A percentile compares a stretch with the other conserved stretches of the same genome.
Conservation (phyloP, 2,113 vertebrate species). For the Macquaria australasica region DNA sequence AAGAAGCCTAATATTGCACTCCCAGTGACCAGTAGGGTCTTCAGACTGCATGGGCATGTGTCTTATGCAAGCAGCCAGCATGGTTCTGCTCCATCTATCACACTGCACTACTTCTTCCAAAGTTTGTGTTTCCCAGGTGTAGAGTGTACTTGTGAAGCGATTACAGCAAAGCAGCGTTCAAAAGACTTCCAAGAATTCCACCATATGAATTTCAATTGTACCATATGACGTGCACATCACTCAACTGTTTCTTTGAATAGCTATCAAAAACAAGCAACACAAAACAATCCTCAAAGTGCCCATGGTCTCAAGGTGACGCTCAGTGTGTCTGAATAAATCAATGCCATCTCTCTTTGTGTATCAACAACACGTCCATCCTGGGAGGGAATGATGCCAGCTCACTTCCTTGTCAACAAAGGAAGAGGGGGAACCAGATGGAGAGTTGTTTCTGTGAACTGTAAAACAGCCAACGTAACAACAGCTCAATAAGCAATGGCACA, state of each 20-base stretch:
- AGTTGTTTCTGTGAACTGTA: slow-evolving; percentile 57
- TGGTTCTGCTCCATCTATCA: slow-evolving; percentile 25
- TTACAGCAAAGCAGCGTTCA: slow-evolving; percentile 24
- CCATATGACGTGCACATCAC: not conserved
- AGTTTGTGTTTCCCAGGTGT: slow-evolving; percentile 57
- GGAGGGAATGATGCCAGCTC: slow-evolving; percentile 56
- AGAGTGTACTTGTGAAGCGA: slow-evolving; percentile 53
- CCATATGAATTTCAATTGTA: not conserved
- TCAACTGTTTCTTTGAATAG: not conserved
- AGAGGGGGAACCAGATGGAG: slow-evolving; percentile 77
- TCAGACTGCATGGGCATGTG: not conserved
- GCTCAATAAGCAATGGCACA: slow-evolving; percentile 16
- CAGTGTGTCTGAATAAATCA: slow-evolving; percentile 48
- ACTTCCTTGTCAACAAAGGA: slow-evolving; percentile 74
- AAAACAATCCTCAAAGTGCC: slow-evolving; percentile 15
- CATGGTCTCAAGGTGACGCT: slow-evolving; percentile 20
- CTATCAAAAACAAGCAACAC: not conserved
- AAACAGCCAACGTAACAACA: slow-evolving; percentile 53
- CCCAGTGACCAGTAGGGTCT: not conserved
- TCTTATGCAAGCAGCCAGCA: not conserved
- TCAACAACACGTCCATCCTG: slow-evolving; percentile 43
- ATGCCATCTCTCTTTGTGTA: slow-evolving; percentile 51
- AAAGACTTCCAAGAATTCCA: slow-evolving; percentile 1
- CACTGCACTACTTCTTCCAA: slow-evolving; percentile 44
- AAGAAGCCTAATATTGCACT: not conserved